Percentiles rank a stretch among this genome's conserved stretches.
These are phyloP conservation scores for Herpailurus yagouaroundi DNA, from an alignment of 2,113 vertebrate species.

Conservation along the genomic window DNA sequence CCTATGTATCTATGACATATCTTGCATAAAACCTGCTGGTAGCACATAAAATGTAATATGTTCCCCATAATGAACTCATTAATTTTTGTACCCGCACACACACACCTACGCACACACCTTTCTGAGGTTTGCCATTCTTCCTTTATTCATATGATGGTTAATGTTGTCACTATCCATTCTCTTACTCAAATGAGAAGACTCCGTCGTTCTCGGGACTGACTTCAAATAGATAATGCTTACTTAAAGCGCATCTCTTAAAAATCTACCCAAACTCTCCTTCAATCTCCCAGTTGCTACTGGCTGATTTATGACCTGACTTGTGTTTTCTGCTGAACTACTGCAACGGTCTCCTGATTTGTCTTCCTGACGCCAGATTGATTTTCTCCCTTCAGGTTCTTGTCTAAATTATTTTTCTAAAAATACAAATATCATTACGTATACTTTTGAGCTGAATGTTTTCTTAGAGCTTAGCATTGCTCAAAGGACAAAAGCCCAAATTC, in stretches of 20 bases:
- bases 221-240: neutral
- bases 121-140: neutral
- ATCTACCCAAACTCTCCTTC: neutral
- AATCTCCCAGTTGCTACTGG: neutral
- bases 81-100: neutral
- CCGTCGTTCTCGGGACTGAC: neutral
- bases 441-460: neutral
- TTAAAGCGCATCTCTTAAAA: neutral
- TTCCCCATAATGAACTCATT: neutral
- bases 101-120: neutral
- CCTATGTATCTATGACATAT: neutral
- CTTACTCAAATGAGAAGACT: neutral
- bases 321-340: neutral
- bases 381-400: neutral
- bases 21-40: neutral
- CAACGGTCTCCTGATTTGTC: neutral
- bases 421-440: neutral
- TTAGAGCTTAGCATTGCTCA: neutral
- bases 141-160: neutral
- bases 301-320: neutral
- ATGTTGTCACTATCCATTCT: neutral
- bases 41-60: neutral
- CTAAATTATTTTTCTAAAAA: constrained; percentile 9
- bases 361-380: neutral
- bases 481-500: neutral